Base-by-base conservation (phyloP, 2,888 invertebrate species). In the Osmoderma eremita region DNA sequence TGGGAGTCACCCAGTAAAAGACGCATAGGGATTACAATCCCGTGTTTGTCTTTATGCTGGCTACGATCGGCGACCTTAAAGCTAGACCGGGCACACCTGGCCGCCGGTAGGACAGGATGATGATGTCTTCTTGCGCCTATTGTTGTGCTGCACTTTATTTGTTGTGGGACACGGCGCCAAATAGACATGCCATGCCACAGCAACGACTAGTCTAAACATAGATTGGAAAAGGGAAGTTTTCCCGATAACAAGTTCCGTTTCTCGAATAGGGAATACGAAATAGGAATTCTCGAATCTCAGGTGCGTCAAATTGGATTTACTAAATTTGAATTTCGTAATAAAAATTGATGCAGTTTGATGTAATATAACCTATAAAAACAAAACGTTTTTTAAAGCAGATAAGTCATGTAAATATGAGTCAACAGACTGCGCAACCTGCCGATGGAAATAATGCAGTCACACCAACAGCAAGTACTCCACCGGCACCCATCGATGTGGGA, bases 401-500 rank as follows among this genome's bases (percentile, higher is more conserved):
- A 65, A 58, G 67, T 62, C 65, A 71, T 71, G 69, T 66, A 71
- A 30, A 71, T 38, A 71, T 71, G 71, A 71, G 61, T 48, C 69
- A 69, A 53, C 71, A 48, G 39, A 39, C 51, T 41, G 51, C 30
- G 8, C 41, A 30, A 45, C 30, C 63, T 42, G 66, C 8, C 10
- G 30, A 63, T 63, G 53, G 67, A 20, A 45, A 30, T 30, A 30
- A 67, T 63, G 53, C 70, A 15, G 63, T n/a, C n/a, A n/a, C 49
- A 51, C 67, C 69, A 45, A 50, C 74, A 50, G 74, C 75, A 45
- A 75, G 75, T 54, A 67, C 75, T 54, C 76, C 75, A 39, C 73
- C 75, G 24, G 73, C 75, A 58, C 75, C 76, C 53, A 74, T 73
- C 17, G 77, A 78, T 71, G 71, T 74, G 69, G 68, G 72, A n/a